Base-by-base conservation (phyloP, 2,888 invertebrate genomes). In the Cheilosia pagana region DNA sequence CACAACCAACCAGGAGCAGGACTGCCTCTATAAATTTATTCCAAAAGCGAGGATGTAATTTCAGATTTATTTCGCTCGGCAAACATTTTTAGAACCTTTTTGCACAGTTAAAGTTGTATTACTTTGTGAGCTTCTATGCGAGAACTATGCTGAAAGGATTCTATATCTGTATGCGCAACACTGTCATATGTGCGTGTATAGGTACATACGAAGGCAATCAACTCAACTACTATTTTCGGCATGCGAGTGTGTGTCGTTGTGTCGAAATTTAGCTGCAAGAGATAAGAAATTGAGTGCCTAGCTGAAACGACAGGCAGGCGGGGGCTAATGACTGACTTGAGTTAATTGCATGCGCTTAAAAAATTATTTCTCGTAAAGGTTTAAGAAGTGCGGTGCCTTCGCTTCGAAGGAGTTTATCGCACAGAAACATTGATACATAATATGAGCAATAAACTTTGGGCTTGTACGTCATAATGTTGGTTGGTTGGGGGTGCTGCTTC, bases 261-360 rank as follows among this genome's bases (percentile, higher is more conserved):
- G 19, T 21, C 71, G 31, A 45, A 39, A 60, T 77, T 65, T 21
- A 23, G 63, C 19, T 45, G 8, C 45, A 39, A 8, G 35, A 65
- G 81, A 77, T 82, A 82, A 77, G 65, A 39, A 60, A 75, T 81
- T 81, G 59, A 81, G 70, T 76, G 62, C 50, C 65, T 76, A 8
- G 16, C 10, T 16, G 5, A 45, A 76, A 76, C 53, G 53, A 53
- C 21, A 41, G 70, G 31, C 71, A 82, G 60, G 31, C 71, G 77
- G 60, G 59, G 71, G 59, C 43, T 65, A 65, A 57, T 59, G 81
- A 65, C 71, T 75, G 50, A 53, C 67, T 68, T 68, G 50, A 68
- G 35, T 76, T 76, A 68, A 76, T 76, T 76, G 76, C 52, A 31
- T 60, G 45, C 35, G 52, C 52, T 76, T 76, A 65, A 74, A 74